Evolutionary conservation across 2,888 invertebrate genomes (phyloP).

Genomic region (Ypsolopha sequella): DNA sequence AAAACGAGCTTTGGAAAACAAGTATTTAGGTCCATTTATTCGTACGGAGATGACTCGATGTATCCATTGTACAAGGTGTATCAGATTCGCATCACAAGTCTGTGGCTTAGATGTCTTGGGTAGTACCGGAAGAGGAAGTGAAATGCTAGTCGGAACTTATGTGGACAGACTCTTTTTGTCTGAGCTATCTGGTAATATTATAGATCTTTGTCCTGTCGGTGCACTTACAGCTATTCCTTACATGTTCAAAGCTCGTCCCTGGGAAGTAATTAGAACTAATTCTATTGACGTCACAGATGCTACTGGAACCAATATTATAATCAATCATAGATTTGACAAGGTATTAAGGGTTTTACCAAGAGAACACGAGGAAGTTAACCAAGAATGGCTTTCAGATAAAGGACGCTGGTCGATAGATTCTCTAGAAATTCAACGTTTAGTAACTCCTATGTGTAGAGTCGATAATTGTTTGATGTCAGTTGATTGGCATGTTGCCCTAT

Average conservation of each 20-base stretch:
- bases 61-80: conserved; percentile 98
- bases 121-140: conserved; percentile 90
- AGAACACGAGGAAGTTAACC: conserved; percentile 75
- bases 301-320: conserved; percentile 49
- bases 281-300: conserved; percentile 60
- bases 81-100: conserved; percentile 97
- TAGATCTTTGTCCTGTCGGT: conserved; percentile 98
- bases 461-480: conserved; percentile 79
- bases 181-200: conserved; percentile 97
- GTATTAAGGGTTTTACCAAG: conserved; percentile 48
- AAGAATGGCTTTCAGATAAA: conserved; percentile 99
- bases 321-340: conserved; percentile 44
- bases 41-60: conserved; percentile 99
- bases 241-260: conserved; percentile 95
- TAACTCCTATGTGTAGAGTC: conserved; percentile 90
- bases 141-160: conserved; percentile 99
- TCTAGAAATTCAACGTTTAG: conserved; percentile 92
- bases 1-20: conserved; percentile 96
- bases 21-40: conserved; percentile 95
- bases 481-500: conserved; percentile 94
- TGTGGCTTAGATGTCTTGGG: conserved; percentile 97
- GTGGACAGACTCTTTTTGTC: conserved; percentile 97
- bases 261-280: conserved; percentile 89
- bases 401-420: conserved; percentile 97
- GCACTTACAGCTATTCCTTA: conserved; percentile 98